phyloP scores from a whole-genome alignment of 92 coral and sea anemone species.

The Zoanthus sociatus region DNA sequence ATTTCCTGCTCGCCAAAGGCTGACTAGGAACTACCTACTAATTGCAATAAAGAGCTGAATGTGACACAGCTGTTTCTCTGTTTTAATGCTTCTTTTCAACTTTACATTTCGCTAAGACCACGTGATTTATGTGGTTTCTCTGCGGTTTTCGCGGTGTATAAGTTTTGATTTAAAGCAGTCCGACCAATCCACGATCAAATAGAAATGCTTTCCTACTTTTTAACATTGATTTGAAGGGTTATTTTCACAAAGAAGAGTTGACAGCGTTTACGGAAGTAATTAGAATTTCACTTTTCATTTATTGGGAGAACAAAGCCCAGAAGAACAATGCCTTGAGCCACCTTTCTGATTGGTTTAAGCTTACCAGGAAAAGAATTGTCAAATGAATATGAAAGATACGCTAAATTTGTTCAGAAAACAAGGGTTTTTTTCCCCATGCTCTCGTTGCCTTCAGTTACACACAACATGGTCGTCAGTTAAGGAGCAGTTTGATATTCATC shows the following conservation, averaged over 20 bases:
- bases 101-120: conserved; percentile 46
- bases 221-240: conserved; percentile 19
- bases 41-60: conserved; percentile 62
- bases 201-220: neutral
- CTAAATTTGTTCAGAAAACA: conserved; percentile 18
- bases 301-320: conserved; percentile 72
- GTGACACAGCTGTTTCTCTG: conserved; percentile 59
- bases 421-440: conserved; percentile 8
- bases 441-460: conserved; percentile 7
- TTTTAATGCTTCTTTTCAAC: neutral
- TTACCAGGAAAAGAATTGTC: conserved; percentile 42
- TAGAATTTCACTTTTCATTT: conserved; percentile 93
- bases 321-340: conserved; percentile 75
- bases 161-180: conserved; percentile 45
- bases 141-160: conserved; percentile 81
- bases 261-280: conserved; percentile 87
- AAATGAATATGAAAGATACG: conserved; percentile 28
- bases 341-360: conserved; percentile 72
- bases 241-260: conserved; percentile 49
- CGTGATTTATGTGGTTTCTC: conserved; percentile 61
- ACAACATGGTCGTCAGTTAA: neutral
- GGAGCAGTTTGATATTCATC: neutral
- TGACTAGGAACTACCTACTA: conserved; percentile 37
- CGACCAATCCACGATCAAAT: conserved; percentile 7
- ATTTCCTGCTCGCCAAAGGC: conserved; percentile 63